Conservation (phyloP, 2,113 vertebrate genomes). For the Pseudorhombus dupliciocellatus region DNA sequence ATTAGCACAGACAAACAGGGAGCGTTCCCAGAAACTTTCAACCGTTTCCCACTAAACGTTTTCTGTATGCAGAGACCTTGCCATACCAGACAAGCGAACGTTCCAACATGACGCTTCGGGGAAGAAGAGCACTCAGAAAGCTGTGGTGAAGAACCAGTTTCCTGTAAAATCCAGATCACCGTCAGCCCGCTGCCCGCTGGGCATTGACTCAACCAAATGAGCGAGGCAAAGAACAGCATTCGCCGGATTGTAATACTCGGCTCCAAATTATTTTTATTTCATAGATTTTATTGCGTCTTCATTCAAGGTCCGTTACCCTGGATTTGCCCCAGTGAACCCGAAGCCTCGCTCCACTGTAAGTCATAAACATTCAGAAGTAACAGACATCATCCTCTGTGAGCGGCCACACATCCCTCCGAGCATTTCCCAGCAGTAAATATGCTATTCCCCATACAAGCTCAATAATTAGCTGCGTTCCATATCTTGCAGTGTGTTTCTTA, state of each 20-base stretch:
- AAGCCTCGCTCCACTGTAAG: slow-evolving; percentile 12
- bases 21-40: not conserved
- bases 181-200: not conserved
- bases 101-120: too few species aligned
- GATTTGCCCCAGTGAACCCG: slow-evolving; percentile 16
- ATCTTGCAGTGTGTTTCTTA: slow-evolving; percentile 53
- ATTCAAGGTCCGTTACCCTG: not conserved
- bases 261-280: not conserved
- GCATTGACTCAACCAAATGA: slow-evolving; percentile 7
- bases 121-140: too few species aligned
- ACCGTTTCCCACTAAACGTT: not conserved
- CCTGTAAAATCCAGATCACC: not conserved
- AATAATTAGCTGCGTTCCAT: slow-evolving; percentile 66
- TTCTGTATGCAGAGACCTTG: not conserved
- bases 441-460: slow-evolving; percentile 53
- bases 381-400: slow-evolving; percentile 29
- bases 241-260: not conserved
- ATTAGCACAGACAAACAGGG: too few species aligned
- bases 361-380: slow-evolving; percentile 5
- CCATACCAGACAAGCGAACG: not conserved
- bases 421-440: slow-evolving; percentile 46
- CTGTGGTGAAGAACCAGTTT: not conserved
- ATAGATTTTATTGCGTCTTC: not conserved
- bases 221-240: not conserved
- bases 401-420: slow-evolving; percentile 20